Base-by-base conservation (phyloP, 2,888 invertebrate genomes). In the Eudemis profundana region DNA sequence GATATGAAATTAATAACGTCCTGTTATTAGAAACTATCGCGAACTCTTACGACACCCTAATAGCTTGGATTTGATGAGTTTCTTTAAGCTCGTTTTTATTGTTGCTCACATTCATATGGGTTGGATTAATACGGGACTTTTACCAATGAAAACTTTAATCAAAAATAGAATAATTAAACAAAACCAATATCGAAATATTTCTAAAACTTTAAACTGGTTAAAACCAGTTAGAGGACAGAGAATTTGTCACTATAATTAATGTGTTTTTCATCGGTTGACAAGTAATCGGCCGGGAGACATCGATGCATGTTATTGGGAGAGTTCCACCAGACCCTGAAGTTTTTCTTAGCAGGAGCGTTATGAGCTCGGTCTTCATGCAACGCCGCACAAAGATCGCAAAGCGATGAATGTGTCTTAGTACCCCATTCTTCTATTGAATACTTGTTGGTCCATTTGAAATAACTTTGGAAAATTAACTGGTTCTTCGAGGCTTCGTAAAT, bases 1-100 rank as follows among this genome's bases (percentile, higher is more conserved):
- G 75, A 78, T 85, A 84, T 83, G 80, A 86, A 85, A 86, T 87
- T 86, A 87, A 87, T 87, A 88, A 83, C 78, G 79, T 71, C 54
- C 68, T 79, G 78, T 78, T 79, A 78, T 89, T 88, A 85, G 78
- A 73, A 86, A 86, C 84, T 85, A 81, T 78, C 76, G 75, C 72
- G 85, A 86, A 85, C 78, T 77, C 86, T 66, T 87, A 85, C 44
- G 44, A 57, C 50, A 36, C 36, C 62, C 33, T 72, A 79, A 61
- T 54, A 71, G 77, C 70, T 76, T 73, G 70, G 72, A 76, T 74
- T 78, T 85, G 83, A 86, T 86, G 82, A 86, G 83, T 82, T 84
- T 79, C 75, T 71, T 68, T 81, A 10, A 38, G 81, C 81, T 73
- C 76, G 71, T 68, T 66, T 61, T 47, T 17, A 42, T 44, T 46